Conservation (phyloP, 2,113 vertebrate genomes). For the Accipiter virgatus region DNA sequence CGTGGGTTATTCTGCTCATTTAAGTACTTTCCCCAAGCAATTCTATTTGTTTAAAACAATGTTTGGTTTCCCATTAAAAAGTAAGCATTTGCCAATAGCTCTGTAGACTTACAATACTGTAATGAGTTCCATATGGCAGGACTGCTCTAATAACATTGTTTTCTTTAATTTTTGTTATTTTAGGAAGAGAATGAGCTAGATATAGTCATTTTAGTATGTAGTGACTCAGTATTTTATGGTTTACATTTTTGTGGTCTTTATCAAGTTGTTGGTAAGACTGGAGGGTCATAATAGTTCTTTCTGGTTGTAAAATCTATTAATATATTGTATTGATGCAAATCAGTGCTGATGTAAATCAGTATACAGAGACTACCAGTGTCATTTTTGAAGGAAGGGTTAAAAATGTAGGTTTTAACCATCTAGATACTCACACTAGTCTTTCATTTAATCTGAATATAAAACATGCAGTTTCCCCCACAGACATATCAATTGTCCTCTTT, state of each 20-base stretch:
- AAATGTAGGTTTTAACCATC: not conserved
- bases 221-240: not conserved
- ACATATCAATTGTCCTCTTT: not conserved
- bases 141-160: not conserved
- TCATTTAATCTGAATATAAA: not conserved
- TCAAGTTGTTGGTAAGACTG: not conserved
- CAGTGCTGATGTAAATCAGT: not conserved
- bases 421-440: not conserved
- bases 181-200: not conserved
- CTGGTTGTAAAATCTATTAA: not conserved
- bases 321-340: not conserved
- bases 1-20: not conserved
- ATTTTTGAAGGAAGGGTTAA: not conserved
- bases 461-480: not conserved
- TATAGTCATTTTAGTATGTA: not conserved
- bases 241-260: not conserved
- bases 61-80: constrained; percentile 14
- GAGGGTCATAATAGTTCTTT: not conserved
- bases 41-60: constrained; percentile 5
- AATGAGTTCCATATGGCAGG: constrained; percentile 45
- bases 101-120: not conserved
- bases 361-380: not conserved
- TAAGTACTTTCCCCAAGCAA: not conserved
- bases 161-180: not conserved
- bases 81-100: constrained; percentile 18